phyloP scores from a whole-genome alignment of 2,113 vertebrate genomes.

The Nestor notabilis region DNA sequence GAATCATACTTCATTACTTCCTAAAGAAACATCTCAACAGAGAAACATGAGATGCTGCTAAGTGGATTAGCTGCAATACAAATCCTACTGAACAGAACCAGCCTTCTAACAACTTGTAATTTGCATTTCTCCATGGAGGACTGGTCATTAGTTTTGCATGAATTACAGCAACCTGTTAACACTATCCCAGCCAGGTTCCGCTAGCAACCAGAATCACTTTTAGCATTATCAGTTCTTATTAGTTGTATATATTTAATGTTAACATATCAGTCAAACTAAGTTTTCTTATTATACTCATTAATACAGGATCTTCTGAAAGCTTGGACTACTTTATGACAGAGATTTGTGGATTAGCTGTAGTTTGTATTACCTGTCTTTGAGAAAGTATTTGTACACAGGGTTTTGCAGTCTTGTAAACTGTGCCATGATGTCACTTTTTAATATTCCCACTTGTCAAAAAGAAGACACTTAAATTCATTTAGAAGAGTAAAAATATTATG shows the following conservation, averaged over 20 bases:
- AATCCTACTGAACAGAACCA: constrained; percentile 44
- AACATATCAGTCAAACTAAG: neutral
- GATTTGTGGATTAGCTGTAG: neutral
- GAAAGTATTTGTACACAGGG: neutral
- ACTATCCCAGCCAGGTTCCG: neutral
- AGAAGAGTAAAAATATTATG: neutral
- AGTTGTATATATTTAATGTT: neutral
- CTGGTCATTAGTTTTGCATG: constrained; percentile 48
- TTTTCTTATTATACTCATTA: neutral
- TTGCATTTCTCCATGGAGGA: constrained; percentile 46
- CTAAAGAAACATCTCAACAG: neutral
- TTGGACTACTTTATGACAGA: neutral
- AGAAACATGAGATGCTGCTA: constrained; percentile 26
- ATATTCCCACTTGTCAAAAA: neutral
- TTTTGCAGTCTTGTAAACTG: neutral
- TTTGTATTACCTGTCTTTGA: neutral
- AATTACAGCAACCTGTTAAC: constrained; percentile 54
- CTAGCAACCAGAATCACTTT: neutral
- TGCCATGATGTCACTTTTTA: neutral
- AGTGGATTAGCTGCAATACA: constrained; percentile 49
- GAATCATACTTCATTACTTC: neutral
- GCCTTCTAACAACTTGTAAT: constrained; percentile 49
- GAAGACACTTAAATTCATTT: neutral
- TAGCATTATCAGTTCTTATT: neutral
- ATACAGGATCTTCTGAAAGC: neutral